These are phyloP conservation scores for Pomatostomus ruficeps DNA, from an alignment of 2,113 vertebrate genomes.

Conservation along the genomic window DNA sequence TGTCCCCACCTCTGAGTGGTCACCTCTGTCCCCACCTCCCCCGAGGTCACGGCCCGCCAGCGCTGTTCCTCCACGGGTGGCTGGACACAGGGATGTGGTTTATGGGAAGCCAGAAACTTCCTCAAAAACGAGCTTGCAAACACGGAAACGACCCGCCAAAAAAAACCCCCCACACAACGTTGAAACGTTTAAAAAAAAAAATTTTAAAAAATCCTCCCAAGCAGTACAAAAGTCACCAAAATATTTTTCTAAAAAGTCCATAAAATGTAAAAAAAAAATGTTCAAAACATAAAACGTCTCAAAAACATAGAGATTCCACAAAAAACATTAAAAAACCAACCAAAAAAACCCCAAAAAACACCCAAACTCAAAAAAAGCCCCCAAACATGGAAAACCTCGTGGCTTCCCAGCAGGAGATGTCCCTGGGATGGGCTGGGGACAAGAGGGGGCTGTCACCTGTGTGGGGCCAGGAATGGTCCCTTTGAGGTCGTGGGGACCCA, in stretches of 20 bases:
- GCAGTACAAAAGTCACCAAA: not conserved
- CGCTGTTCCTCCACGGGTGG: not conserved
- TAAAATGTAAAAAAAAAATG: not conserved
- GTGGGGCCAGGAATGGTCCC: not conserved
- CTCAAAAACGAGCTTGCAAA: not conserved
- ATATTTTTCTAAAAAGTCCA: fast-evolving
- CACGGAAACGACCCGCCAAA: not conserved
- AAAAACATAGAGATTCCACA: not conserved
- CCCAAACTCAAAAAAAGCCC: not conserved
- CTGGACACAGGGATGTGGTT: not conserved
- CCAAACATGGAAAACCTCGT: not conserved
- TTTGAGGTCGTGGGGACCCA: not conserved
- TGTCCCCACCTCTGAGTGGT: not conserved
- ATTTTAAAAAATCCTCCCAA: no score
- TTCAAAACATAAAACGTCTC: not conserved
- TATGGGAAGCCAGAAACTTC: not conserved
- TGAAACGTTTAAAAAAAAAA: not conserved
- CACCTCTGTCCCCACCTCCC: not conserved
- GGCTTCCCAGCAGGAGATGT: not conserved
- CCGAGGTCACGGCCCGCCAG: not conserved
- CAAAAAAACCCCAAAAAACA: not conserved
- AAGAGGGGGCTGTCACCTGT: not conserved
- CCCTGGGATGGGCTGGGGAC: not conserved
- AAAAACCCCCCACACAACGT: not conserved
- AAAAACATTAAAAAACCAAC: not conserved